Evolutionary conservation across 2,113 vertebrate species (phyloP).

Genomic region (Dunckerocampus dactyliophorus): DNA sequence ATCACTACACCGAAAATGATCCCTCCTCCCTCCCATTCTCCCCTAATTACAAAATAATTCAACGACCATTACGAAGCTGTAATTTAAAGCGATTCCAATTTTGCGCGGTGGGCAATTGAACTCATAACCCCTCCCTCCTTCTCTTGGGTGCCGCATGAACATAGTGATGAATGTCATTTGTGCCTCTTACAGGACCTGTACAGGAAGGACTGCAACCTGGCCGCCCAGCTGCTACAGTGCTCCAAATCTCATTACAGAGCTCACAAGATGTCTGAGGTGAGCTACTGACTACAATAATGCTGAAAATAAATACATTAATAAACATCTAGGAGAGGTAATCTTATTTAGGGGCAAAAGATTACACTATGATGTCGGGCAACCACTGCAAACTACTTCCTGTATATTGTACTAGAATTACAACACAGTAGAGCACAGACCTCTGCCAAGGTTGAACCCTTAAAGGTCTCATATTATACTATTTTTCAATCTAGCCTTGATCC

Average conservation of each 20-base stretch:
- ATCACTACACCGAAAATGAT: background rate
- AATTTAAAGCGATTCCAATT: conserved; percentile 14
- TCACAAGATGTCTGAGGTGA: conserved; percentile 93
- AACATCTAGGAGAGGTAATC: background rate
- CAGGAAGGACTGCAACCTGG: conserved; percentile 95
- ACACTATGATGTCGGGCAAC: too few relatives aligned
- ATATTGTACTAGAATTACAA: too few relatives aligned
- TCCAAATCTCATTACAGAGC: conserved; percentile 88
- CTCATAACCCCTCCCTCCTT: background rate
- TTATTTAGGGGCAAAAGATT: too few relatives aligned
- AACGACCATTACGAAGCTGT: background rate
- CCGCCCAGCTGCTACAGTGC: conserved; percentile 92
- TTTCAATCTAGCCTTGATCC: too few relatives aligned
- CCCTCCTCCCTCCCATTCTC: background rate
- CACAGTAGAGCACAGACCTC: too few relatives aligned
- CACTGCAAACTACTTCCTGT: too few relatives aligned
- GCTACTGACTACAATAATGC: conserved; percentile 11
- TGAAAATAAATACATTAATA: background rate
- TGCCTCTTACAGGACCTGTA: conserved; percentile 83
- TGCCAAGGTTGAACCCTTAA: too few relatives aligned
- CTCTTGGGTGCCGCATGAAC: background rate
- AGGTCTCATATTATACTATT: too few relatives aligned
- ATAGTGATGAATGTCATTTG: conserved; percentile 25
- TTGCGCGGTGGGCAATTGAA: background rate
- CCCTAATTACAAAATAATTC: conserved; percentile 20